Percentiles rank a stretch among this genome's conserved stretches.
These are phyloP conservation scores for Melanotaenia nigrans DNA, from an alignment of 2,797 vertebrate species.

Conservation along the genomic window DNA sequence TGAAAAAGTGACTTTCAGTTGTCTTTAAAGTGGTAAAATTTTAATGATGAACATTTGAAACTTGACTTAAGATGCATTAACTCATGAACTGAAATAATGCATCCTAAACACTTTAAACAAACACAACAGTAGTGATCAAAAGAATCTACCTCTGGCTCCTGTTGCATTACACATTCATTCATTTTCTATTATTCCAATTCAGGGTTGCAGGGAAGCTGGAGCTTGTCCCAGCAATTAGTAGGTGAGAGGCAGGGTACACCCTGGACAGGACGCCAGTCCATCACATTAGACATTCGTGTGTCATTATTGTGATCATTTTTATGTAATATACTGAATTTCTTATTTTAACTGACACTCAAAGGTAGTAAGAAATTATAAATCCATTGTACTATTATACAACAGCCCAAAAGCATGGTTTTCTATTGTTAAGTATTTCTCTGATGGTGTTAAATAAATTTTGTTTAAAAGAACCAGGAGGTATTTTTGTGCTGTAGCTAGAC, in stretches of 20 bases:
- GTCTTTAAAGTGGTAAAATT: neutral
- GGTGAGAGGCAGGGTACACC: too few relatives aligned
- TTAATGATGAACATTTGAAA: neutral
- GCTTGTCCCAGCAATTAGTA: too few relatives aligned
- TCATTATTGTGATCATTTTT: slow-evolving; percentile 3
- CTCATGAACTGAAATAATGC: neutral
- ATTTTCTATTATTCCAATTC: too few relatives aligned
- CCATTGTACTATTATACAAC: neutral
- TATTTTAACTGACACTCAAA: slow-evolving; percentile 6
- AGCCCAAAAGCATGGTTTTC: neutral
- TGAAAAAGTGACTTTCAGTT: neutral
- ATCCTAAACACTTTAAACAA: neutral
- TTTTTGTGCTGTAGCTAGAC: slow-evolving; percentile 10
- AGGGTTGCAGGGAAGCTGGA: too few relatives aligned
- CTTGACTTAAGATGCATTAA: neutral
- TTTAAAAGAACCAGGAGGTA: slow-evolving; percentile 20
- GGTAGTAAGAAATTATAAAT: neutral
- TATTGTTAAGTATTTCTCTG: slow-evolving; percentile 20
- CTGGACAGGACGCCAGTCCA: too few relatives aligned
- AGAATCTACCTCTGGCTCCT: neutral
- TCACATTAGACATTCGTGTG: neutral
- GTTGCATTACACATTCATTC: slow-evolving; percentile 3
- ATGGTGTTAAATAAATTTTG: slow-evolving; percentile 11
- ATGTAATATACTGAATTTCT: slow-evolving; percentile 10
- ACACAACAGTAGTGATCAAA: neutral